These are phyloP conservation scores for Eubucco bourcierii DNA, from an alignment of 2,113 vertebrate species.

Conservation along the genomic window DNA sequence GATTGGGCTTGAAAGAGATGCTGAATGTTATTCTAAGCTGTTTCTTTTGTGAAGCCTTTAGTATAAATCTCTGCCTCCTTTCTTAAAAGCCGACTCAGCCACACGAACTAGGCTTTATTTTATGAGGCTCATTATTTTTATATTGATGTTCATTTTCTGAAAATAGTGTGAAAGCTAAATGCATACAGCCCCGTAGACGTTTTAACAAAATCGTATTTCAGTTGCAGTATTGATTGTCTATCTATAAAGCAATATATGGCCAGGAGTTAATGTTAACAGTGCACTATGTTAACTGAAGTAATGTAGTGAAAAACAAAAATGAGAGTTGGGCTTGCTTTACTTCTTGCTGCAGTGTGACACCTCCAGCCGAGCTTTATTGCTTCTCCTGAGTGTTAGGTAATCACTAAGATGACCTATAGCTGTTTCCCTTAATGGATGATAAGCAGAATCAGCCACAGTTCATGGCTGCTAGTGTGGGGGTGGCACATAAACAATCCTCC, in stretches of 20 bases:
- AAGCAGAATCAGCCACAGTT: constrained; percentile 63
- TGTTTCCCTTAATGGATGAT: constrained; percentile 48
- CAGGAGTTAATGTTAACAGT: constrained; percentile 71
- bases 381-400: constrained; percentile 51
- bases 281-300: constrained; percentile 72
- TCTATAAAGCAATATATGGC: constrained; percentile 68
- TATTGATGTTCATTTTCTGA: constrained; percentile 76
- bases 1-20: constrained; percentile 14
- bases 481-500: constrained; percentile 43
- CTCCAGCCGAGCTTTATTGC: constrained; percentile 49
- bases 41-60: constrained; percentile 54
- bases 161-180: constrained; percentile 74
- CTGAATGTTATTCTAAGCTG: constrained; percentile 63
- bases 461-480: not conserved
- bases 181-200: constrained; percentile 68
- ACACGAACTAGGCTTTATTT: constrained; percentile 65
- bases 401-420: constrained; percentile 51
- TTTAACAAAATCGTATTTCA: constrained; percentile 77
- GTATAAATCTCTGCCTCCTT: constrained; percentile 68
- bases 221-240: constrained; percentile 70
- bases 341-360: constrained; percentile 46
- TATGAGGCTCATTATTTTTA: constrained; percentile 75
- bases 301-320: constrained; percentile 66
- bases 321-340: constrained; percentile 16
- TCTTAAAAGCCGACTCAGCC: constrained; percentile 73